Conservation (phyloP, 2,888 invertebrate genomes). For the Axea sp. region DNA sequence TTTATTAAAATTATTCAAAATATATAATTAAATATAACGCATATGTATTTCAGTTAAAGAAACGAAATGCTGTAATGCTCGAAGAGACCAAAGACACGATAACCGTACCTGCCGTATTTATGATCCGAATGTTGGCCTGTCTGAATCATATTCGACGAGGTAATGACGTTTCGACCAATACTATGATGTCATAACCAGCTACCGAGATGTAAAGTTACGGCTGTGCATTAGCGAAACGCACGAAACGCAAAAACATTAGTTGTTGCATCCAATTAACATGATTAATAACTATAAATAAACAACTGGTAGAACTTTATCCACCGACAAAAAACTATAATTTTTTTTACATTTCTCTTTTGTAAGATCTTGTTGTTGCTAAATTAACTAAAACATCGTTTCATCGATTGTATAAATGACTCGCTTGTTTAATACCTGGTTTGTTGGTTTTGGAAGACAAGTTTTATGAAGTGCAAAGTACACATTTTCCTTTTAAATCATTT, state of each 20-base stretch:
- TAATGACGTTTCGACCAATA: conserved; percentile 66
- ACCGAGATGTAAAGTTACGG: conserved; percentile 9
- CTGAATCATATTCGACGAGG: conserved; percentile 84
- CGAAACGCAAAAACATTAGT: conserved; percentile 3
- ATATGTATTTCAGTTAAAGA: conserved; percentile 82
- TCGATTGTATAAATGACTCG: conserved; percentile 25
- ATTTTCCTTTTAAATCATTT: too few relatives aligned
- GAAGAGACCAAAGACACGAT: conserved; percentile 93
- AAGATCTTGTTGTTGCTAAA: conserved; percentile 8
- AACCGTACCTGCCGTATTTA: conserved; percentile 92
- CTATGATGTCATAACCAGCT: conserved; percentile 40
- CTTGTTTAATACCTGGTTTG: too few relatives aligned
- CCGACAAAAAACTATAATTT: conserved; percentile 7
- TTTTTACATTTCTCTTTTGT: conserved; percentile 32
- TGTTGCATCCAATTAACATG: conserved; percentile 19
- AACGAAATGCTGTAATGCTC: conserved; percentile 89
- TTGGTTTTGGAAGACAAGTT: too few relatives aligned
- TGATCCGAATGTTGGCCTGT: conserved; percentile 88
- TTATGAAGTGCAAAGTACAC: too few relatives aligned
- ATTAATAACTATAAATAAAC: conserved; percentile 9
- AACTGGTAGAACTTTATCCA: not conserved
- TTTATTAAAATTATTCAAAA: not conserved
- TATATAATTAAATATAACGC: conserved; percentile 12
- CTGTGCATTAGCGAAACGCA: conserved; percentile 19
- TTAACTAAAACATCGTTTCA: conserved; percentile 5